phyloP scores from a whole-genome alignment of 2,888 invertebrate genomes.

The Cheilosia scutellata region DNA sequence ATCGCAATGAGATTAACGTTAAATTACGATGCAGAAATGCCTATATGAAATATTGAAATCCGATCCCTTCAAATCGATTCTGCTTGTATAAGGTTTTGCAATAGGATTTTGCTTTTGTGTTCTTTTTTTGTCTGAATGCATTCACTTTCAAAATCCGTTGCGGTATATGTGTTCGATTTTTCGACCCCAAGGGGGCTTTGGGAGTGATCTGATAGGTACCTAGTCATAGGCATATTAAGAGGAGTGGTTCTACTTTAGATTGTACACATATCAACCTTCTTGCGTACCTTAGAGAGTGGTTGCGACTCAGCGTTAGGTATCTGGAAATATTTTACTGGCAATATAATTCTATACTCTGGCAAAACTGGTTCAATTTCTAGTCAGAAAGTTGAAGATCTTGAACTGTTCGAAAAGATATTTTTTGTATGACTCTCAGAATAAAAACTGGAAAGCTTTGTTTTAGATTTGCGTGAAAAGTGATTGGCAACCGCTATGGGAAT shows the following conservation, averaged over 20 bases:
- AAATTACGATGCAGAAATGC: too few relatives aligned
- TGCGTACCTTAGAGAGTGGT: conserved; percentile 56
- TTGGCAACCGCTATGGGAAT: background rate
- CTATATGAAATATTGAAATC: conserved; percentile 33
- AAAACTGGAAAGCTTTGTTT: conserved; percentile 51
- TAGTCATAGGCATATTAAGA: conserved; percentile 26
- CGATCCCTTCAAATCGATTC: conserved; percentile 46
- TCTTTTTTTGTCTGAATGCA: conserved; percentile 3
- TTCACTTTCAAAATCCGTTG: conserved; percentile 57
- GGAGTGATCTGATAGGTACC: conserved; percentile 12
- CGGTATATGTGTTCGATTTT: conserved; percentile 27
- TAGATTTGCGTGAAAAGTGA: conserved; percentile 11
- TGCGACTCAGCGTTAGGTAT: conserved; percentile 21
- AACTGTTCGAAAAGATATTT: conserved; percentile 73
- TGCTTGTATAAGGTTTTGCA: conserved; percentile 63
- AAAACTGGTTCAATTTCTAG: conserved; percentile 76
- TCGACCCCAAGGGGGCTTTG: conserved; percentile 38
- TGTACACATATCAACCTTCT: conserved; percentile 57
- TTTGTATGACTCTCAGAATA: conserved; percentile 25
- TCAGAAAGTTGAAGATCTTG: conserved; percentile 78
- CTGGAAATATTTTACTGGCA: conserved; percentile 30
- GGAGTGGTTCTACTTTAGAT: conserved; percentile 67
- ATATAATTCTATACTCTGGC: conserved; percentile 65
- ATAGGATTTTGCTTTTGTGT: conserved; percentile 16
- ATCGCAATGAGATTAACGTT: too few relatives aligned